Conservation (phyloP, 2,888 invertebrate genomes). For the Agapostemon virescens region DNA sequence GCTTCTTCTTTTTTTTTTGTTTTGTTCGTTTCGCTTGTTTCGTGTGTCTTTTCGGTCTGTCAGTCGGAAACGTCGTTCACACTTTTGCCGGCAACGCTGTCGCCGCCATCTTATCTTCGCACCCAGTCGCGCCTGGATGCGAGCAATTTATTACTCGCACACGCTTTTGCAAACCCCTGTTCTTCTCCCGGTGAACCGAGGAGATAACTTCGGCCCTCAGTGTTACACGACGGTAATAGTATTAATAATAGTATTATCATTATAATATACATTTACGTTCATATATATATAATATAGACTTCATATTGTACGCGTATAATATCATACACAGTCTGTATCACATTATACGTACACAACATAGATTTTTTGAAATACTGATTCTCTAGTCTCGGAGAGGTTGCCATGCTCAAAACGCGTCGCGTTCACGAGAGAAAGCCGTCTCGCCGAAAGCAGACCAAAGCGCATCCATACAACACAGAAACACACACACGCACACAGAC, state of each 20-base stretch:
- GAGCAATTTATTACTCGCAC: not conserved
- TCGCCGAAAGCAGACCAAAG: slow-evolving; percentile 1
- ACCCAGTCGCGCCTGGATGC: not conserved
- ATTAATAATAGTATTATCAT: slow-evolving; percentile 69
- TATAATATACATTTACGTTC: slow-evolving; percentile 66
- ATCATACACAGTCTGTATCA: not conserved
- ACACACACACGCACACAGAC: slow-evolving; percentile 51
- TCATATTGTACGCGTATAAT: not conserved
- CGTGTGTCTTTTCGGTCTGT: slow-evolving; percentile 49
- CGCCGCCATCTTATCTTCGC: not conserved
- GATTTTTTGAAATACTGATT: slow-evolving; percentile 70
- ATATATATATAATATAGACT: slow-evolving; percentile 49
- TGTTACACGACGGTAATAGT: slow-evolving; percentile 53
- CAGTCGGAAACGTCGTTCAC: slow-evolving; percentile 44
- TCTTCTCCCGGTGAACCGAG: not conserved
- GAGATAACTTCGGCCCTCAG: slow-evolving; percentile 21
- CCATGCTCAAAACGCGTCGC: slow-evolving; percentile 61
- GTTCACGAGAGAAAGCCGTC: slow-evolving; percentile 6
- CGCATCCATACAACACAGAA: not conserved
- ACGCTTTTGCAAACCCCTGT: slow-evolving; percentile 8
- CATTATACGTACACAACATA: slow-evolving; percentile 11
- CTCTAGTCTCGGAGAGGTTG: slow-evolving; percentile 70
- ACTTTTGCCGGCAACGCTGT: not conserved
- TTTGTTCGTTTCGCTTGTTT: not conserved
- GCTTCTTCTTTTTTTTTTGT: not conserved